Conservation (phyloP, 1,140 invertebrate species). For the Rhyzopertha dominica region DNA sequence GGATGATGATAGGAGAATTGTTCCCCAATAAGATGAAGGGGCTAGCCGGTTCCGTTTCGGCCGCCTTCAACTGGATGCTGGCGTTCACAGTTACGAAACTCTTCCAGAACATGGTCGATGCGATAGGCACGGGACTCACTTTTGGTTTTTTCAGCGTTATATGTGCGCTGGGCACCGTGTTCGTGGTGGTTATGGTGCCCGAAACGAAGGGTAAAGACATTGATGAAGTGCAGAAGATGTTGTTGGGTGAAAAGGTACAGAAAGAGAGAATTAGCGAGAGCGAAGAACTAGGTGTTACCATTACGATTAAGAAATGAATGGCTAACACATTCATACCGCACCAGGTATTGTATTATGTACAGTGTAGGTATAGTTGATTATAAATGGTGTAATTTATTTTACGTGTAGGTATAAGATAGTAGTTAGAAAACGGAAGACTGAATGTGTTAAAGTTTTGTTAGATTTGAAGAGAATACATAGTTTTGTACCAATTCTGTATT, state of each 20-base stretch:
- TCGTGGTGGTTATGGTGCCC: conserved; percentile 52
- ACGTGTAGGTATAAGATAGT: no score
- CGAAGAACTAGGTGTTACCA: no score
- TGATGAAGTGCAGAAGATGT: conserved; percentile 50
- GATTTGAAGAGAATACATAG: no score
- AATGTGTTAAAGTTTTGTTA: no score
- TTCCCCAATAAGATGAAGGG: conserved; percentile 51
- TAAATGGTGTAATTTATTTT: no score
- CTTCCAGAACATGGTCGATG: conserved; percentile 45
- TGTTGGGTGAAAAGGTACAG: conserved; percentile 43
- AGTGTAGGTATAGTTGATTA: no score
- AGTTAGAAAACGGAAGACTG: no score
- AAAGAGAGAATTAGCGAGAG: neutral
- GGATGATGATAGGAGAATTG: conserved; percentile 46
- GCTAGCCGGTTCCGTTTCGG: conserved; percentile 47
- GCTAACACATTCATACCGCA: no score
- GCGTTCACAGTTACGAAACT: conserved; percentile 54
- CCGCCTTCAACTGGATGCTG: conserved; percentile 51
- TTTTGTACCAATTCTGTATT: no score
- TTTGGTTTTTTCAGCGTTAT: conserved; percentile 53
- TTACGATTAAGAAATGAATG: no score
- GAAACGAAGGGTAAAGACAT: conserved; percentile 56
- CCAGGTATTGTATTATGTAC: no score
- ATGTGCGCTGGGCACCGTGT: conserved; percentile 49
- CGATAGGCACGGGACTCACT: conserved; percentile 48